Evolutionary conservation across 2,888 invertebrate genomes (phyloP), one percentile per base, ranked within the genome.

Genomic region (Saturnia japonica): DNA sequence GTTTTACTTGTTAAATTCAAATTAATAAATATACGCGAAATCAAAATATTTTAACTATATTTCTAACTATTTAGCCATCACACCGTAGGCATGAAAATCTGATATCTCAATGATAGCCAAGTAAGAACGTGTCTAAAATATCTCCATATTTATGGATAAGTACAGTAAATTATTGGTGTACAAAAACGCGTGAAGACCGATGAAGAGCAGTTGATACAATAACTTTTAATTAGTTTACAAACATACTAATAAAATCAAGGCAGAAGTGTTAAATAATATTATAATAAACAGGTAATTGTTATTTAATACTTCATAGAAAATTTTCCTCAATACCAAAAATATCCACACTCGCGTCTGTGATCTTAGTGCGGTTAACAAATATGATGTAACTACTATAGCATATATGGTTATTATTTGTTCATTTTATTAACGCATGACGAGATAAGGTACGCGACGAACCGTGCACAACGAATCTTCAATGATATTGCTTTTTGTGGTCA

Each of bases 401-500:
- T 84, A 80, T 82, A 78, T 74, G 77, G 77, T 78, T 78, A 84
- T 87, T 90, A 87, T 91, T 90, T 91, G 83, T 82, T 80, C 81
- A 85, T 85, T 87, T 88, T 82, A 89, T 91, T 91, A 88, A 81
- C 88, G 83, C 80, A 77, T 74, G 72, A 77, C 80, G 78, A 77
- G 75, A 79, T 78, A 79, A 80, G 80, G 83, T 81, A 76, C 77
- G 81, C 79, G 83, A 78, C 80, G 76, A 77, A 81, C 78, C 80
- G 80, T 78, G 80, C 76, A 76, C 76, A 78, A 80, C 80, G 77
- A 74, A 79, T 78, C 79, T 83, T 83, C 80, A 77, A 82, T 82
- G 85, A 88, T 87, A 84, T 87, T 85, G 85, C 76, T 81, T 85
- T 85, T 85, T 87, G 84, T 89, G 90, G 91, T 91, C 91, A 92